Conservation (phyloP, 2,113 vertebrate species). For the Ardeotis arabs region DNA sequence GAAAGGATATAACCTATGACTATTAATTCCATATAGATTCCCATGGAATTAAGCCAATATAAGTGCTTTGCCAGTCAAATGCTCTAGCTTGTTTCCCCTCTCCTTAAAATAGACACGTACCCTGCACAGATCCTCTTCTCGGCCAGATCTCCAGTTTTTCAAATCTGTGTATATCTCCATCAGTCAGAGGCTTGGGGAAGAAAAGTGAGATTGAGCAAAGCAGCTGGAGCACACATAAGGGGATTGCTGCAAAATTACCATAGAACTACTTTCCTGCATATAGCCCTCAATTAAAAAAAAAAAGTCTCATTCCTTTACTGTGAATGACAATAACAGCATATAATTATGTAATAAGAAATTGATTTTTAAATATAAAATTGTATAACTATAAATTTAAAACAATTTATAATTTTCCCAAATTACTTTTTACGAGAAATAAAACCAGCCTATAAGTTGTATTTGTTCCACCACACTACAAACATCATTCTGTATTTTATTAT, state of each 20-base stretch:
- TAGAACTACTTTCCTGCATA: not conserved
- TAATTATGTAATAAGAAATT: not conserved
- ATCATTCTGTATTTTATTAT: not conserved
- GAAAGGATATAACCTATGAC: not conserved
- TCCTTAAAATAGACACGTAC: not conserved
- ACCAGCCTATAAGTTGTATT: not conserved
- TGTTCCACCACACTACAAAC: not conserved
- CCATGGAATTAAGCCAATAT: not conserved
- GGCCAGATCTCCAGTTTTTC: conserved; percentile 38
- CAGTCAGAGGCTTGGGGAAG: conserved; percentile 48
- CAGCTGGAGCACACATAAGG: not conserved
- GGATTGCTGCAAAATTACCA: not conserved
- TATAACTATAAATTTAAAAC: not conserved
- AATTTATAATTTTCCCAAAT: not conserved
- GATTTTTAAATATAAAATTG: not conserved
- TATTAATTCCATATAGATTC: not conserved
- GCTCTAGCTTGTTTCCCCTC: not conserved
- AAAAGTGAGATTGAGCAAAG: conserved; percentile 45
- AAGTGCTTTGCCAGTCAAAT: not conserved
- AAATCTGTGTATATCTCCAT: conserved; percentile 26
- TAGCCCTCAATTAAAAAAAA: not conserved
- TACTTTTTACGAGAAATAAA: not conserved
- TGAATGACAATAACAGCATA: not conserved
- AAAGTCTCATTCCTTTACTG: not conserved
- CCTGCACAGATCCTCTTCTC: conserved; percentile 50